Evolutionary conservation across 2,113 vertebrate genomes (phyloP), one percentile per base, ranked within the genome.

Genomic region (Pseudolaguvia tuberculata): DNA sequence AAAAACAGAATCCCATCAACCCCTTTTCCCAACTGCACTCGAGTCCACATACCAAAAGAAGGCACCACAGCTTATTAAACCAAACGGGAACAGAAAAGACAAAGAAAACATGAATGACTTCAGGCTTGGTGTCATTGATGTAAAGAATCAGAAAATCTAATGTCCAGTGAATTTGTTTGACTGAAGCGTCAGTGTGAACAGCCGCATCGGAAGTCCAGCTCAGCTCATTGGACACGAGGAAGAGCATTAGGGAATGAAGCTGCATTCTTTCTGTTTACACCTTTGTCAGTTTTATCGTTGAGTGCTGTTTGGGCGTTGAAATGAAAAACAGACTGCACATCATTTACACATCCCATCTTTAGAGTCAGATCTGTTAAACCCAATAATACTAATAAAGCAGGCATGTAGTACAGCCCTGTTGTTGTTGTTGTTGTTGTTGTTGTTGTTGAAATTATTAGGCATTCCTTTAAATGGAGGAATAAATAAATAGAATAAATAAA

Each of bases 31-130:
- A 39, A 59, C 82, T 70, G 51, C 73, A 84, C 88, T 77, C 17
- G 83, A 83, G 79, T 84, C 86, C 83, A 89, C 84, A 89, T 86
- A 90, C 85, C 85, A 91, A 89, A 91, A 90, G 86, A 92, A 92
- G 90, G 91, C 91, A 92, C 91, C 89, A 89, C 89, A 90, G 88
- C 89, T 90, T 91, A 88, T 90, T 89, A 77, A 88, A 78, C 79
- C 79, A 82, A 81, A 80, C 78, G 77, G 86, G 78, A 83, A 88
- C 88, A 86, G 21, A 79, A 88, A 62, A 76, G 74, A 79, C 74
- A 31, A 76, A 35, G 53, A 70, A 77, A 71, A 70, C 67, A 21
- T 51, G 35, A 58, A 68, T 76, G 65, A 69, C 29, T 52, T 73
- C 23, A 12, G 56, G 31, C 29, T 55, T 55, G 39, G n/a, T 39